Percentiles rank a stretch among this genome's conserved stretches.
These are phyloP conservation scores for Talpa occidentalis DNA, from an alignment of 2,113 vertebrate genomes.

Conservation along the genomic window DNA sequence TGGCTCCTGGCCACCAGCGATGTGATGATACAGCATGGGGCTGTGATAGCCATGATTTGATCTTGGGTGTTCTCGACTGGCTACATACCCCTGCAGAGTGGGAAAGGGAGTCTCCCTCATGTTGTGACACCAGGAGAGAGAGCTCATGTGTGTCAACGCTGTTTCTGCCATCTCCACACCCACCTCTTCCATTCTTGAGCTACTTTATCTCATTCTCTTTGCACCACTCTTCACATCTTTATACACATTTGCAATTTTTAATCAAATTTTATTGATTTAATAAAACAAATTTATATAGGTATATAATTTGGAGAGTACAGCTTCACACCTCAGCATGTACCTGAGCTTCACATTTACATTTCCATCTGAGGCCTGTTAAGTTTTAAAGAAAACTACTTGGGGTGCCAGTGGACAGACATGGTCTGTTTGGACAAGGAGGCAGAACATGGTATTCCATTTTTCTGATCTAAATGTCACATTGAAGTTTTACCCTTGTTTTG, in stretches of 20 bases:
- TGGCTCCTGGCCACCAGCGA: slow-evolving; percentile 85
- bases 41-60: slow-evolving; percentile 68
- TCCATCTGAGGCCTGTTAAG: not conserved
- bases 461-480: not conserved
- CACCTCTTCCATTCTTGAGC: accelerated
- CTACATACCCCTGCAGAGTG: not conserved
- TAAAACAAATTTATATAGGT: too few species aligned
- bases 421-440: not conserved
- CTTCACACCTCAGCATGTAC: too few species aligned
- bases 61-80: slow-evolving; percentile 76
- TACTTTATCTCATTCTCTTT: not conserved
- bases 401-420: not conserved
- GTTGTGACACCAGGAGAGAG: not conserved
- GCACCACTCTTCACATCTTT: not conserved
- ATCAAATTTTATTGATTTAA: too few species aligned
- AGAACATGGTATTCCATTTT: not conserved
- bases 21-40: slow-evolving; percentile 75
- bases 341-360: not conserved
- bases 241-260: not conserved
- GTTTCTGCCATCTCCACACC: not conserved
- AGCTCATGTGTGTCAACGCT: not conserved
- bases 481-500: not conserved
- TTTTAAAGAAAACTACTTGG: not conserved
- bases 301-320: too few species aligned
- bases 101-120: not conserved